phyloP scores from a whole-genome alignment of 2,797 vertebrate species.

The Smutsia gigantea region DNA sequence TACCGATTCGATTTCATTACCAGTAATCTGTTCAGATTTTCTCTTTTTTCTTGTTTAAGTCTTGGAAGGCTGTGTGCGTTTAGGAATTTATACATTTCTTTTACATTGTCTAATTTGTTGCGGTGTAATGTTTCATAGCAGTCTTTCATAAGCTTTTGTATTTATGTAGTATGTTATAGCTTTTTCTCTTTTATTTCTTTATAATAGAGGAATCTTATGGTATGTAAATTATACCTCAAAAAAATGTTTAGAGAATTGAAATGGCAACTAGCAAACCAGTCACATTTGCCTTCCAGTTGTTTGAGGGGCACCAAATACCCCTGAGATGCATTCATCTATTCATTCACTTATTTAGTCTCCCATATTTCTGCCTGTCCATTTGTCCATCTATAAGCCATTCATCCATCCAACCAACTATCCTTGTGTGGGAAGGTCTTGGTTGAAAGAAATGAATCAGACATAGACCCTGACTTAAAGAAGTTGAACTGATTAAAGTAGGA shows the following conservation, averaged over 20 bases:
- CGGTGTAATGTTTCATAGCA: too few species aligned
- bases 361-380: neutral
- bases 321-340: neutral
- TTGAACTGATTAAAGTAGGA: neutral
- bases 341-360: neutral
- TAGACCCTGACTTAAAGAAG: neutral
- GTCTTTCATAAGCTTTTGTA: too few species aligned
- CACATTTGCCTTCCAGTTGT: neutral
- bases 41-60: too few species aligned
- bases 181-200: too few species aligned
- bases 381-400: neutral
- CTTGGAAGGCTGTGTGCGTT: too few species aligned
- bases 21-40: too few species aligned
- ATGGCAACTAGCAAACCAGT: neutral
- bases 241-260: constrained; percentile 12
- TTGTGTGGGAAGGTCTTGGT: neutral
- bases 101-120: too few species aligned
- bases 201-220: neutral
- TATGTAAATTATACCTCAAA: neutral
- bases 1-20: too few species aligned
- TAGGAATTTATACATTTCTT: too few species aligned
- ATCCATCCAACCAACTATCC: neutral
- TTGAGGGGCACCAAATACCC: neutral
- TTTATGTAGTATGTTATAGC: too few species aligned
- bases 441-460: neutral